Conservation (phyloP, 2,113 vertebrate species). For the Elephas maximus region DNA sequence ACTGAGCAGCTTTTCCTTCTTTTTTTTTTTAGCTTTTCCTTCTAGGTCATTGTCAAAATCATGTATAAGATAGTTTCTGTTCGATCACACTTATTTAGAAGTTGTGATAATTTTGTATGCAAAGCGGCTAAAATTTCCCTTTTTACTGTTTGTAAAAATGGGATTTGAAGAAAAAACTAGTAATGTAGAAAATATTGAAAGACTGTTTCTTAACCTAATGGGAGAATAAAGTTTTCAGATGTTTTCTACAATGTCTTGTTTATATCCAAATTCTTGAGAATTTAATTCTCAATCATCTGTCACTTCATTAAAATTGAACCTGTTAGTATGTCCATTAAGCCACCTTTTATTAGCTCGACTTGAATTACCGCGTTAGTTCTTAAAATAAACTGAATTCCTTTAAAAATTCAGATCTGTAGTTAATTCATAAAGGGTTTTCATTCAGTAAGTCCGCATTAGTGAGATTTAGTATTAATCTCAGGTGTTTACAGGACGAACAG, state of each 20-base stretch:
- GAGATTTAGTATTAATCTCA: slow-evolving; percentile 39
- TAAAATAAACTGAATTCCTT: slow-evolving; percentile 41
- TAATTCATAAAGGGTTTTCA: slow-evolving; percentile 42
- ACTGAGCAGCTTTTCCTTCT: neutral
- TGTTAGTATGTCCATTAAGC: neutral
- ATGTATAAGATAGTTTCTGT: neutral
- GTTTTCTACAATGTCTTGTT: slow-evolving; percentile 39
- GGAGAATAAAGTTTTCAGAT: slow-evolving; percentile 6
- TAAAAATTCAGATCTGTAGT: slow-evolving; percentile 45
- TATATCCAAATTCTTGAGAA: neutral
- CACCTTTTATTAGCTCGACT: neutral
- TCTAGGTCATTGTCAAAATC: neutral
- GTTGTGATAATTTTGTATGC: neutral
- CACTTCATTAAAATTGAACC: slow-evolving; percentile 21
- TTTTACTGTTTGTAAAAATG: neutral
- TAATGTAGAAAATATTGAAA: neutral
- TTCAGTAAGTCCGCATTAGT: neutral
- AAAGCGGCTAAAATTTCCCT: slow-evolving; percentile 13
- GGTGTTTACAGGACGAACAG: neutral
- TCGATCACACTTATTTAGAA: neutral
- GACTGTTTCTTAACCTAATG: neutral
- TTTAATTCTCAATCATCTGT: neutral
- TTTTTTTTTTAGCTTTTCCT: neutral
- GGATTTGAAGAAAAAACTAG: neutral
- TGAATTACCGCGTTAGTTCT: neutral